Percentiles rank a stretch among this genome's conserved stretches.
Evolutionary conservation across 2,113 vertebrate species (phyloP).

Genomic region (Gallinago jamesoni): DNA sequence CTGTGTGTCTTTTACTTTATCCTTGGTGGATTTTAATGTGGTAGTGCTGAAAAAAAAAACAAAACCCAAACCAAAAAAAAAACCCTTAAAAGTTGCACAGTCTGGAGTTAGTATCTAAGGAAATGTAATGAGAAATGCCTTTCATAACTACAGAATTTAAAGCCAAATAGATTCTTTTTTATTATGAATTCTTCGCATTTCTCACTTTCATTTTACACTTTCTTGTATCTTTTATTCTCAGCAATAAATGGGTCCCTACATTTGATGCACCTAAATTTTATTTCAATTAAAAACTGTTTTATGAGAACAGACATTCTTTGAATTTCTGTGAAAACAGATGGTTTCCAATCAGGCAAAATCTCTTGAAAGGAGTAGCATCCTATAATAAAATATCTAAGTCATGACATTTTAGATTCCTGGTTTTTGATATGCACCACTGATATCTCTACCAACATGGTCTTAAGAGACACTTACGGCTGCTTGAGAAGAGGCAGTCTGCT

Average conservation of each 20-base stretch:
- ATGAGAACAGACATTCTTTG: neutral
- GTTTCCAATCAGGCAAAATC: neutral
- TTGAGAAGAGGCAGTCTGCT: neutral
- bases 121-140: neutral
- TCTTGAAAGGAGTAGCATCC: neutral
- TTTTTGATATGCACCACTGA: neutral
- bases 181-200: neutral
- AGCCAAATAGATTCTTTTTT: neutral
- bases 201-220: neutral
- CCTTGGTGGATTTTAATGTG: neutral
- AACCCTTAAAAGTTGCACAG: neutral
- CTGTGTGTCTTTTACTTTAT: neutral
- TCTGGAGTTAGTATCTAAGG: neutral
- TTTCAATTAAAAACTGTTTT: neutral
- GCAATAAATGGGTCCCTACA: neutral
- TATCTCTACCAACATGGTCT: neutral
- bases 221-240: neutral
- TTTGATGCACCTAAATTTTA: neutral
- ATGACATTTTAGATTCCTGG: neutral
- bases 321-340: neutral
- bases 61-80: neutral
- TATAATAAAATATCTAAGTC: neutral
- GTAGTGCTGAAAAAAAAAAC: neutral
- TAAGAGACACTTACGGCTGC: neutral
- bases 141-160: neutral